These are phyloP conservation scores for Hypsopygia costalis DNA, from an alignment of 2,888 invertebrate species.

Conservation along the genomic window DNA sequence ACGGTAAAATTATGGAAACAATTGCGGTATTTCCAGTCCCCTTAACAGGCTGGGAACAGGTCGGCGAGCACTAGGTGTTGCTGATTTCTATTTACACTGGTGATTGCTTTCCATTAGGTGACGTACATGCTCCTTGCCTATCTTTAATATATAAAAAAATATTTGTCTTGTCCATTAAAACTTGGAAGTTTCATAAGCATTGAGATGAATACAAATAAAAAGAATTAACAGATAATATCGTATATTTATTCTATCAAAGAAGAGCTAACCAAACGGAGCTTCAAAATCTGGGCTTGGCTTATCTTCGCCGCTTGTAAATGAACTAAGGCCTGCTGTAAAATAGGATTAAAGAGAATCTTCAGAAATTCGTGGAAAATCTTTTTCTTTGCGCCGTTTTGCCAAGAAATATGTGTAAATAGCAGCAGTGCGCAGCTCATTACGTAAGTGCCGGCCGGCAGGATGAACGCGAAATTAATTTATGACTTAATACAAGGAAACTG, in stretches of 20 bases:
- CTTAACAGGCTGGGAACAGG: too few species aligned
- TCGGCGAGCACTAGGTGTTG: too few species aligned
- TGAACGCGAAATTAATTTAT: constrained; percentile 62
- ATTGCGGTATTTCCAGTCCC: too few species aligned
- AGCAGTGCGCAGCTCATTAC: constrained; percentile 46
- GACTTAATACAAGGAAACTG: constrained; percentile 50
- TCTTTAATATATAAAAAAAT: too few species aligned
- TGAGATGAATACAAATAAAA: not conserved
- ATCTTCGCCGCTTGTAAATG: constrained; percentile 52
- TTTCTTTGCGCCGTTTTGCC: constrained; percentile 17
- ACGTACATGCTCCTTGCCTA: too few species aligned
- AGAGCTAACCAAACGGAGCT: constrained; percentile 33
- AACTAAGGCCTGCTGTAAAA: constrained; percentile 44
- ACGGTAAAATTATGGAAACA: too few species aligned
- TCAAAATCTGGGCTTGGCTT: constrained; percentile 37
- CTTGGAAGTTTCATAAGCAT: too few species aligned
- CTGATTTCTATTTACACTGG: too few species aligned
- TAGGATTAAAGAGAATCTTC: constrained; percentile 47
- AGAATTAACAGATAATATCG: constrained; percentile 19
- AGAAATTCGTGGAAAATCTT: constrained; percentile 21
- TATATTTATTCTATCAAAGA: constrained; percentile 10
- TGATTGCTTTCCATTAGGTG: too few species aligned
- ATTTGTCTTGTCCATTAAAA: not conserved
- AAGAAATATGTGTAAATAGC: constrained; percentile 46
- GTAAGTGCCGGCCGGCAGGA: constrained; percentile 23